Base-by-base conservation (phyloP, 2,113 vertebrate species). In the Zosterops japonicus region DNA sequence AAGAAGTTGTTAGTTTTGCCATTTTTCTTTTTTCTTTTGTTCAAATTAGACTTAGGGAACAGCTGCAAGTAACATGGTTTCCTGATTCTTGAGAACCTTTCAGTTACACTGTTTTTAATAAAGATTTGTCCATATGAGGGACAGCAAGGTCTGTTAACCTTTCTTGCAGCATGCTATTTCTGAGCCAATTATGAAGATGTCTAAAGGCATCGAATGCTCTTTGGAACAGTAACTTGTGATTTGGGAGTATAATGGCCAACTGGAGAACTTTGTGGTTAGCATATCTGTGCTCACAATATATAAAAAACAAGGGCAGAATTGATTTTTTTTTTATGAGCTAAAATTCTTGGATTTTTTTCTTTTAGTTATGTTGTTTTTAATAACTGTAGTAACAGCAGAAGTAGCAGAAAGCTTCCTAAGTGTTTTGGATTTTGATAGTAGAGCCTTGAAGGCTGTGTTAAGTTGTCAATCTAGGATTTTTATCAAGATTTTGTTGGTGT, bases 101-200 rank as follows among this genome's bases (percentile, higher is more conserved):
- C 84, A 69, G 87, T 91, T 94, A 72, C 21, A 35, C 53, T 72
- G 60, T 61, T 93, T 95, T 91, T 90, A 85, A 94, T 94, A 96
- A 93, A 96, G 79, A 88, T 92, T 94, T 88, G 88, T 95, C 89
- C 91, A 72, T 95, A 69, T 65, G 94, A 97, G 93, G 84, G 90
- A 89, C 79, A 93, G 93, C 75, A 91, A 96, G 91, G 84, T 97
- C 95, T 97, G 95, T 76, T 95, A 97, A 95, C 94, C 96, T 95
- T 94, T 95, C 84, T 90, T 91, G 65, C 78, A 95, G 90, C 39
- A 4, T 93, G 84, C 93, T 95, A 95, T 97, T 97, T 97, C 78
- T 93, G 91, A 96, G 87, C 91, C 93, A 97, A 93, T 96, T 97
- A 95, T 91, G 87, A 95, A 96, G 93, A 95, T 95, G 91, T 95